phyloP scores from a whole-genome alignment of 2,888 invertebrate genomes.

The Napeogenes inachia region DNA sequence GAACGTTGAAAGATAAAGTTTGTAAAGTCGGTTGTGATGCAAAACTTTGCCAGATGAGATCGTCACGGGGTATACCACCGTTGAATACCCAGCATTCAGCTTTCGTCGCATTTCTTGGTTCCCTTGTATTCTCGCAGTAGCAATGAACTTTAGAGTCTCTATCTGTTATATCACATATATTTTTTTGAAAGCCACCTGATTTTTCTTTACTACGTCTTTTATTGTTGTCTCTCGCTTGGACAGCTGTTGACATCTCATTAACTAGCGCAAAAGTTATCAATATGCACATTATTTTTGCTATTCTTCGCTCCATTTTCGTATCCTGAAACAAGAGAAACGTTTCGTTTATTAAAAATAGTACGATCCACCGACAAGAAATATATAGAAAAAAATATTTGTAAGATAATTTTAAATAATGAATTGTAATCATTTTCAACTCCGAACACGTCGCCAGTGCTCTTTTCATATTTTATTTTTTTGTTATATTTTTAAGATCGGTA shows the following conservation, averaged over 20 bases:
- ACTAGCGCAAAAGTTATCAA: slow-evolving; percentile 65
- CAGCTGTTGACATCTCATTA: slow-evolving; percentile 70
- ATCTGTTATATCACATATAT: slow-evolving; percentile 78
- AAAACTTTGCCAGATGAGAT: slow-evolving; percentile 86
- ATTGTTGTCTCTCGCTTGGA: slow-evolving; percentile 66
- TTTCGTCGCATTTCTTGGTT: slow-evolving; percentile 79
- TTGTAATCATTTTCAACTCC: too few relatives aligned
- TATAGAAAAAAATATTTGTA: not conserved
- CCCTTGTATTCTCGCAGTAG: slow-evolving; percentile 79
- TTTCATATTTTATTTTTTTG: too few relatives aligned
- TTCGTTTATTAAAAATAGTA: slow-evolving; percentile 6
- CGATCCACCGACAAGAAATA: not conserved
- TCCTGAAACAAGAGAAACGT: slow-evolving; percentile 61
- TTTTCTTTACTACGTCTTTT: slow-evolving; percentile 70
- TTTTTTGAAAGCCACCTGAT: slow-evolving; percentile 68
- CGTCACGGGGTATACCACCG: slow-evolving; percentile 80
- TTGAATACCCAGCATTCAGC: slow-evolving; percentile 88
- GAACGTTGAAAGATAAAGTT: slow-evolving; percentile 84
- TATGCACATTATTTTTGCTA: slow-evolving; percentile 63
- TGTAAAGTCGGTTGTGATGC: slow-evolving; percentile 83
- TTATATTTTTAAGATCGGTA: too few relatives aligned
- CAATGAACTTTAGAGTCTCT: slow-evolving; percentile 80
- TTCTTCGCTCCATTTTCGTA: slow-evolving; percentile 62
- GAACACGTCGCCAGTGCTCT: too few relatives aligned
- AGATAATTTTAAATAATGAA: too few relatives aligned